Conservation (phyloP, 2,888 invertebrate species). For the Apodemia hepburni region DNA sequence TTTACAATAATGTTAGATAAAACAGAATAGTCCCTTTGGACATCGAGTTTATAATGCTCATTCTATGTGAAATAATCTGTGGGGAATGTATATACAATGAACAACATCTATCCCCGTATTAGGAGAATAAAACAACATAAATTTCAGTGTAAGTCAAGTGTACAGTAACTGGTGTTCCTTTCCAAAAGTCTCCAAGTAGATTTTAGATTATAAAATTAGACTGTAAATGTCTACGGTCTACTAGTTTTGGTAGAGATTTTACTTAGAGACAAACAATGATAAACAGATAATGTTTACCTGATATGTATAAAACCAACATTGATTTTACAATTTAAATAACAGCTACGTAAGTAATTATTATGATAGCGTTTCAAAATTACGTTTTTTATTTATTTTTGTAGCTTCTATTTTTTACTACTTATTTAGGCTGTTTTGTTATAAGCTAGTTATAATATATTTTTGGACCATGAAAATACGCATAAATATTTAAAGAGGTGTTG, state of each 20-base stretch:
- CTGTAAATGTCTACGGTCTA: constrained; percentile 57
- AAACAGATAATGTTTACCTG: background rate
- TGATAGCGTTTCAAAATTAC: background rate
- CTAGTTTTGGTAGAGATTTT: constrained; percentile 48
- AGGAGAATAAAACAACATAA: constrained; percentile 57
- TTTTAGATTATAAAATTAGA: constrained; percentile 56
- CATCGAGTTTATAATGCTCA: constrained; percentile 69
- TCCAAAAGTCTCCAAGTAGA: constrained; percentile 70
- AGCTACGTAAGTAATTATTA: background rate
- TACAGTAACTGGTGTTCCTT: constrained; percentile 78
- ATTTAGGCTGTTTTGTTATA: background rate
- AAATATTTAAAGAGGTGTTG: background rate
- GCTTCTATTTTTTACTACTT: background rate
- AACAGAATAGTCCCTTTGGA: constrained; percentile 57
- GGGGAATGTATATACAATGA: constrained; percentile 68
- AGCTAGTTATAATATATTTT: background rate
- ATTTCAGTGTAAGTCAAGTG: constrained; percentile 54
- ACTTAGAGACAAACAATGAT: background rate
- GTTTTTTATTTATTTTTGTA: background rate
- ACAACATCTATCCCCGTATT: constrained; percentile 53
- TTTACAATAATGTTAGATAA: constrained; percentile 63
- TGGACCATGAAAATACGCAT: background rate
- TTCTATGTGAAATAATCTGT: constrained; percentile 51
- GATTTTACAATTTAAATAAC: background rate
- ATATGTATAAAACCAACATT: background rate